A percentile compares a stretch with the other conserved stretches of the same genome.
phyloP scores from a whole-genome alignment of 2,888 invertebrate genomes.

The Mayetiola destructor region DNA sequence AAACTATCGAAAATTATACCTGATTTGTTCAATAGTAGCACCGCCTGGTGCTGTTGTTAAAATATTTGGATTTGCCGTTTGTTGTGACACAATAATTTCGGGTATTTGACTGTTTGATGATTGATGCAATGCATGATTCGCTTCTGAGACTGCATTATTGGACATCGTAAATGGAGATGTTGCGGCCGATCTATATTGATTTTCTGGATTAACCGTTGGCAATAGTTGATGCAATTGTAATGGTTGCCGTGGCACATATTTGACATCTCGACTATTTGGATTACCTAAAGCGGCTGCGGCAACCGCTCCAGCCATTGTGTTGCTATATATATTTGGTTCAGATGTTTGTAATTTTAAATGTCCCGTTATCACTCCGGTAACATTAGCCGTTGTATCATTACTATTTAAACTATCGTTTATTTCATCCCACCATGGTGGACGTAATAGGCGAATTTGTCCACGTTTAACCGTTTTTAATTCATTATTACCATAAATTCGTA shows the following conservation, averaged over 20 bases:
- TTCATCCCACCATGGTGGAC: slow-evolving; percentile 96
- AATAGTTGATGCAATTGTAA: slow-evolving; percentile 31
- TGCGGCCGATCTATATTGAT: slow-evolving; percentile 42
- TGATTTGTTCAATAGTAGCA: slow-evolving; percentile 21
- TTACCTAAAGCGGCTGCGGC: neutral
- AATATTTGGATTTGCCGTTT: slow-evolving; percentile 21
- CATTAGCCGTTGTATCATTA: neutral
- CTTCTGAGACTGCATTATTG: neutral
- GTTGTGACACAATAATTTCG: slow-evolving; percentile 27
- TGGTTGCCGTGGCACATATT: slow-evolving; percentile 19
- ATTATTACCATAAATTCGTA: slow-evolving; percentile 41
- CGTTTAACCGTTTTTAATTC: slow-evolving; percentile 56
- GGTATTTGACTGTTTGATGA: slow-evolving; percentile 22
- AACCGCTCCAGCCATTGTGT: neutral
- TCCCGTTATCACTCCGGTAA: slow-evolving; percentile 4
- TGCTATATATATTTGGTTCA: slow-evolving; percentile 1
- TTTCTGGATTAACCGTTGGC: slow-evolving; percentile 30
- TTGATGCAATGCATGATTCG: slow-evolving; percentile 12
- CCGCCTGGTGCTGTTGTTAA: slow-evolving; percentile 18
- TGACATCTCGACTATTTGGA: slow-evolving; percentile 20
- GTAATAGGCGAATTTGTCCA: slow-evolving; percentile 75
- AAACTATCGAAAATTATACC: too few species aligned
- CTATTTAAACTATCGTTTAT: slow-evolving; percentile 48
- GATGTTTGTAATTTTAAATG: neutral
- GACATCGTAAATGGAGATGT: slow-evolving; percentile 41